Base-by-base conservation (phyloP, 2,113 vertebrate species). In the Arvicanthis niloticus region DNA sequence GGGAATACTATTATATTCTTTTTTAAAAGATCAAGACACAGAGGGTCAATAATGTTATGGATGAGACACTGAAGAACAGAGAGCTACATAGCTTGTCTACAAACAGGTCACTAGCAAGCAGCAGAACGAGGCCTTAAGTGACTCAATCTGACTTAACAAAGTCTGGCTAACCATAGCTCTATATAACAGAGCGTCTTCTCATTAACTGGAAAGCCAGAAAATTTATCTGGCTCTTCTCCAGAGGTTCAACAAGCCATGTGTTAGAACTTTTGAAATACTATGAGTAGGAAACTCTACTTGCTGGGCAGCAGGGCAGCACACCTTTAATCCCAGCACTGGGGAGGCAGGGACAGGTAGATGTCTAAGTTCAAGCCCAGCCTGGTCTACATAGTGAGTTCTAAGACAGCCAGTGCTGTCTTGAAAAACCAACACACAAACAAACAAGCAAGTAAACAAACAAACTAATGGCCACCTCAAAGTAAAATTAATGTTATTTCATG, bases 131-230 rank as follows among this genome's bases (percentile, higher is more conserved):
- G 45, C 75, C 91, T 88, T 93, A 34, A 89, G 73, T 5, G 1
- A 84, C 62, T 34, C 82, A 75, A 13, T 65, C 65, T 95, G 88
- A 62, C 53, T 81, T 85, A 85, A 95, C 89, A 85, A 89, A 95
- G 76, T 7, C 37, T 70, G 73, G 48, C 84, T 94, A 88, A 65
- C 34, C 29, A 48, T 19, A 84, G 60, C 12, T 10, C 37, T 68
- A 0, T 37, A 72, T 16, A 68, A 72, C 12, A 68, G 37, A 68
- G 91, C 90, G 26, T 95, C 19, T 72, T 34, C 45, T 88, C 56
- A 86, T 91, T 72, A 88, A 81, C 89, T 94, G 84, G 60, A 76
- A 31, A 67, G 34, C 42, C 92, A 80, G 60, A 91, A 31, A 37
- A 72, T 88, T 60, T 96, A 15, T 81, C 22, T 82, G 19, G 62